Evolutionary conservation across 2,113 vertebrate genomes (phyloP).

Genomic region (Chlamydotis undulata): DNA sequence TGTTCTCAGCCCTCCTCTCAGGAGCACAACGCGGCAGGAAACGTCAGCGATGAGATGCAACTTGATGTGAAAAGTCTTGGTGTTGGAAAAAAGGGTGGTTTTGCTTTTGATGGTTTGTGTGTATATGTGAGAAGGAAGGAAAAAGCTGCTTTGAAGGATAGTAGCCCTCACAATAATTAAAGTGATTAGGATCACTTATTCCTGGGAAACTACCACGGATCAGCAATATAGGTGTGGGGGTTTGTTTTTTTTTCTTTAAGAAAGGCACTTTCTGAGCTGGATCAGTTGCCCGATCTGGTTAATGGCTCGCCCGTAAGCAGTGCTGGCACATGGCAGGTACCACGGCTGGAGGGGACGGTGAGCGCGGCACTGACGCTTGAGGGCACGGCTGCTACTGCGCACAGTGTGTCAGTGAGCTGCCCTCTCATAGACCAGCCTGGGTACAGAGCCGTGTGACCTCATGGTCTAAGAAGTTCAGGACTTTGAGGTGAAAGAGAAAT

Average conservation of each 20-base stretch:
- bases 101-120: background rate
- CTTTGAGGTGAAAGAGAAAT: background rate
- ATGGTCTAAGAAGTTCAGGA: background rate
- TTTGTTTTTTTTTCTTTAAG: background rate
- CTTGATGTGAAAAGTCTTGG: background rate
- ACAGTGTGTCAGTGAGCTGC: background rate
- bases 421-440: too few relatives aligned
- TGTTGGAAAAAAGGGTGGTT: background rate
- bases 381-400: accelerated
- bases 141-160: background rate
- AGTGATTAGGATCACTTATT: background rate
- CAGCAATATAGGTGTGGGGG: background rate
- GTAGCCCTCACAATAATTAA: too few relatives aligned
- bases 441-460: accelerated
- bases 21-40: background rate
- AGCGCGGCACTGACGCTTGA: accelerated
- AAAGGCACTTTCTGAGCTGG: background rate
- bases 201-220: background rate
- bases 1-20: background rate
- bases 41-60: background rate
- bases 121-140: background rate
- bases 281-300: background rate
- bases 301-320: background rate
- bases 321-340: background rate
- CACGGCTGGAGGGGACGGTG: background rate